A percentile compares a stretch with the other conserved stretches of the same genome.
Conservation (phyloP, 2,113 vertebrate genomes). For the Cichladusa arquata region DNA sequence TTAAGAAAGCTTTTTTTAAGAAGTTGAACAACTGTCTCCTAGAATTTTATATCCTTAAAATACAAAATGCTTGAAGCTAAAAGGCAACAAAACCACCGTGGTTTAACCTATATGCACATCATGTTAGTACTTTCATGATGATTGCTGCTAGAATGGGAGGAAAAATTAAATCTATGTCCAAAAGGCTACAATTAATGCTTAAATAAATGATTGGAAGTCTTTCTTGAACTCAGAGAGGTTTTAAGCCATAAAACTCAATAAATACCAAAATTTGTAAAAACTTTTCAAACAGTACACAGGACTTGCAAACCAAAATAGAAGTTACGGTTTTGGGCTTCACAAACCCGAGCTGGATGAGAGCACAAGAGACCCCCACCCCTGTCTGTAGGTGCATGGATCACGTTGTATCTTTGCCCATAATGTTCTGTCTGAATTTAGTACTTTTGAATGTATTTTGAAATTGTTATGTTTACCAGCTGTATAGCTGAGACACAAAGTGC, state of each 20-base stretch:
- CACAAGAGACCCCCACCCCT: background rate
- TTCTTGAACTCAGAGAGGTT: background rate
- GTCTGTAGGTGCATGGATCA: background rate
- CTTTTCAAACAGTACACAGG: background rate
- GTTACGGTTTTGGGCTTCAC: background rate
- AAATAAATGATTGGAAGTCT: background rate
- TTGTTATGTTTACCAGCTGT: background rate
- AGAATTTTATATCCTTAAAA: background rate
- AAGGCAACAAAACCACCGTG: background rate
- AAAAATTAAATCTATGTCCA: background rate
- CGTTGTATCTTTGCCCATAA: background rate
- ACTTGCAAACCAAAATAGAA: background rate
- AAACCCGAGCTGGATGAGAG: background rate
- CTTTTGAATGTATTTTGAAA: background rate
- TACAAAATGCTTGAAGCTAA: background rate
- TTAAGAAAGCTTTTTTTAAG: background rate
- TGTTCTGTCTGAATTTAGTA: background rate
- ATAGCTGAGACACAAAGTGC: background rate
- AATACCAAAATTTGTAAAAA: background rate
- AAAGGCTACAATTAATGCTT: background rate
- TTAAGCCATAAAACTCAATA: background rate
- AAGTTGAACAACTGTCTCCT: background rate
- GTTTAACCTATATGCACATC: background rate
- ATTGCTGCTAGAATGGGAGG: background rate
- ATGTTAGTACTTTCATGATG: background rate